Evolutionary conservation across 2,797 vertebrate species (phyloP).

Genomic region (Syndactyla subalaris): DNA sequence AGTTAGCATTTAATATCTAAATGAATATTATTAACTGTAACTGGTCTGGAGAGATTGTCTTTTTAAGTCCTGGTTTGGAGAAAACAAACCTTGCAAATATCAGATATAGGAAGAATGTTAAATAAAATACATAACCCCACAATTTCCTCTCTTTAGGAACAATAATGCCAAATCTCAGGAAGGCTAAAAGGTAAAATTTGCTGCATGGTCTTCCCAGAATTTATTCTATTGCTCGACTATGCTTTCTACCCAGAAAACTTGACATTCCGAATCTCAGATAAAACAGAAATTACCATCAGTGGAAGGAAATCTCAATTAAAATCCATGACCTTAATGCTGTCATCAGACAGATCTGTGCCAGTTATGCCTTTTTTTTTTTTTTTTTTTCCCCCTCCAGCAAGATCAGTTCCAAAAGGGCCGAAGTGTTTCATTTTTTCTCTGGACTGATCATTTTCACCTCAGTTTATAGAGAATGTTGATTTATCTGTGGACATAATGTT

Average conservation of each 20-base stretch:
- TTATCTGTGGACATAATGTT: not conserved
- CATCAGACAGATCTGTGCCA: not conserved
- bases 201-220: not conserved
- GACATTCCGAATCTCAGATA: not conserved
- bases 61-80: not conserved
- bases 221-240: not conserved
- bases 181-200: not conserved
- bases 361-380: not conserved
- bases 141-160: not conserved
- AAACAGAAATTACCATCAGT: not conserved
- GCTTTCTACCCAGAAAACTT: not conserved
- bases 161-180: not conserved
- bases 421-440: not conserved
- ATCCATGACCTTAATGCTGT: not conserved
- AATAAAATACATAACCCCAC: not conserved
- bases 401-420: not conserved
- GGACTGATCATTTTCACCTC: not conserved
- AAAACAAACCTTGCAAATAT: not conserved
- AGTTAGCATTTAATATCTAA: not conserved
- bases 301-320: not conserved
- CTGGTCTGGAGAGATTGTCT: not conserved
- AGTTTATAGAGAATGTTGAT: not conserved
- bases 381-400: not conserved
- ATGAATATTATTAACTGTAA: not conserved
- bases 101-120: not conserved